A percentile compares a stretch with the other conserved stretches of the same genome.
phyloP scores from a whole-genome alignment of 2,797 vertebrate species.

The Gastrophryne carolinensis region DNA sequence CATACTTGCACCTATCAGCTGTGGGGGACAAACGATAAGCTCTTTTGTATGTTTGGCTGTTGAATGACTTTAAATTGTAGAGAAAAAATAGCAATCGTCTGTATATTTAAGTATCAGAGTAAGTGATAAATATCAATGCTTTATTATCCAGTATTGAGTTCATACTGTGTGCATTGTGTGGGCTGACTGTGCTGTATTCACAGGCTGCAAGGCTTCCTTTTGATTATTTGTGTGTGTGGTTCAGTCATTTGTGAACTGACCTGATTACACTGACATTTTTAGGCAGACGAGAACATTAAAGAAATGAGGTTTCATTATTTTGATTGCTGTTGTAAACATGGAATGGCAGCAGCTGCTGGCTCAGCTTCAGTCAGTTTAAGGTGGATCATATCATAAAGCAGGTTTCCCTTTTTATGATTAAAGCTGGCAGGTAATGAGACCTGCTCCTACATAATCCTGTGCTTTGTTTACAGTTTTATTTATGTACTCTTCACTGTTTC shows the following conservation, averaged over 20 bases:
- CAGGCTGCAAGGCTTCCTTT: not conserved
- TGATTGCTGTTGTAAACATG: constrained; percentile 34
- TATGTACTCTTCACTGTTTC: constrained; percentile 22
- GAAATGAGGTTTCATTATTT: constrained; percentile 49
- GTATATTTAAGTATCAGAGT: too few relatives aligned
- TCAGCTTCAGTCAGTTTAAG: constrained; percentile 36
- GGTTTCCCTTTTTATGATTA: constrained; percentile 30
- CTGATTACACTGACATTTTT: constrained; percentile 39
- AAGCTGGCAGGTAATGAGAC: constrained; percentile 51
- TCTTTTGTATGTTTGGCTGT: too few relatives aligned
- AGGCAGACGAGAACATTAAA: constrained; percentile 33
- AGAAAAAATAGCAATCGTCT: too few relatives aligned
- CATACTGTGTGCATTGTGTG: too few relatives aligned
- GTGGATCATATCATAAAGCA: constrained; percentile 43
- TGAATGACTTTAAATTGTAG: too few relatives aligned
- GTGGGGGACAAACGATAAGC: too few relatives aligned
- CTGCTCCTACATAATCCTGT: constrained; percentile 30
- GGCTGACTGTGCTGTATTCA: not conserved
- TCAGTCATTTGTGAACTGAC: constrained; percentile 30
- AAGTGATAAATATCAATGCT: too few relatives aligned
- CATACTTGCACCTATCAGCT: too few relatives aligned
- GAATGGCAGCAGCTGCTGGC: constrained; percentile 40
- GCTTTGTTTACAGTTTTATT: constrained; percentile 36
- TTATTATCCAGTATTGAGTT: too few relatives aligned
- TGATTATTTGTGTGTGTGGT: not conserved